Evolutionary conservation across 2,888 invertebrate genomes (phyloP), one percentile per base, ranked within the genome.

Genomic region (Marronus borbonicus): DNA sequence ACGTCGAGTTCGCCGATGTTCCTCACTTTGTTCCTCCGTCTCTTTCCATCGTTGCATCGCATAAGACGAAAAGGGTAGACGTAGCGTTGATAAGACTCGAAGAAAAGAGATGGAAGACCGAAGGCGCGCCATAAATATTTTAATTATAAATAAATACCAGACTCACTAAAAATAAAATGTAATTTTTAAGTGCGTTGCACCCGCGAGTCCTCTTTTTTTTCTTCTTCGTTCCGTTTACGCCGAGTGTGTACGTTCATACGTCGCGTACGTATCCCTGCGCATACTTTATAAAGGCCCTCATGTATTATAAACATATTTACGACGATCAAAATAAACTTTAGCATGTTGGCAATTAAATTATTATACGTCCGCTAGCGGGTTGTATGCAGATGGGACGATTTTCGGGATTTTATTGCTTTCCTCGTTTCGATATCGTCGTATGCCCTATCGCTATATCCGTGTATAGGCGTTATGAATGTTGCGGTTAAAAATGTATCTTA

Each of bases 101-200:
- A 12, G 52, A n/a, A 68, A 44, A 36, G 65, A 68, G 49, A 24
- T 49, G 14, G 20, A 14, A 7, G 14, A 12, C 44, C 44, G 7
- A 68, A 44, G 66, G 66, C 66, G 44, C 66, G 66, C 66, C 66
- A 68, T 68, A 68, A 68, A 68, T 68, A 68, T 68, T 86, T 86
- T 86, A 85, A 86, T 86, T 86, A 86, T 86, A 87, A 86, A 86
- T 87, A 87, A 86, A 86, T 86, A 85, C 84, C 86, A 84, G 85
- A 84, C 85, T 82, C 82, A 86, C 86, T 87, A 87, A 86, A 87
- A 87, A 87, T 87, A 87, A 85, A 83, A 84, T 83, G 85, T 85
- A 85, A 85, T 86, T 86, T 85, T 85, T 68, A 68, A 68, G 66
- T 68, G 66, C 66, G 50, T 68, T 68, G 66, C 66, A 68, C 66